Conservation (phyloP, 1,140 invertebrate species). For the Temnothorax longispinosus region DNA sequence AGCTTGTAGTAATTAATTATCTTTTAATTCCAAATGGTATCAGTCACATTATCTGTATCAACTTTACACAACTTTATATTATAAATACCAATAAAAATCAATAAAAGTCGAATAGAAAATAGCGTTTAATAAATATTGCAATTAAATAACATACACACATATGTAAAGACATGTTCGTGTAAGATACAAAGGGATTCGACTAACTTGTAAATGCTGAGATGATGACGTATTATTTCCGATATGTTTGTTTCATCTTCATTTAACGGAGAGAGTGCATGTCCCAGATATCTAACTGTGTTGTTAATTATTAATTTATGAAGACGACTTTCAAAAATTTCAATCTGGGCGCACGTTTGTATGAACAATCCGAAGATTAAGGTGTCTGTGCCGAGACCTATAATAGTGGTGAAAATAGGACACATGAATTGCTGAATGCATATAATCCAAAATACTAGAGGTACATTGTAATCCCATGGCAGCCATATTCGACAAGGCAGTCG, state of each 20-base stretch:
- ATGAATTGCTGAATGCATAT: conserved; percentile 30
- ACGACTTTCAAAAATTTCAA: conserved; percentile 60
- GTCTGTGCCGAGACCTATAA: conserved; percentile 49
- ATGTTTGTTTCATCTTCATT: not conserved
- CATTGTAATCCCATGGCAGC: conserved; percentile 48
- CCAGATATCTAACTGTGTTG: not conserved
- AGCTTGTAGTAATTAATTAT: not conserved
- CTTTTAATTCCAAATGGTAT: not conserved
- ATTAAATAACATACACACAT: no score
- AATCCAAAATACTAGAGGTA: not conserved
- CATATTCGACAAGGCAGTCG: conserved; percentile 45
- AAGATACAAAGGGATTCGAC: no score
- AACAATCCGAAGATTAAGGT: conserved; percentile 58
- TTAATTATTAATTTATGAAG: conserved; percentile 18
- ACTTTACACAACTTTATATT: not conserved
- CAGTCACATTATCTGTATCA: not conserved
- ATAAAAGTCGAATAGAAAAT: no score
- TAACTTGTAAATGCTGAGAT: conserved; percentile 40
- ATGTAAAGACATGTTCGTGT: no score
- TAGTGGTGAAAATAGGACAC: not conserved
- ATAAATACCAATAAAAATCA: not conserved
- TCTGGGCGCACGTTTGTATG: conserved; percentile 59
- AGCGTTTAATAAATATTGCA: no score
- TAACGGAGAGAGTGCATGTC: not conserved
- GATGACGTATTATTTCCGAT: conserved; percentile 4